Conservation (phyloP, 1,140 invertebrate genomes). For the Calephelis virginiensis region DNA sequence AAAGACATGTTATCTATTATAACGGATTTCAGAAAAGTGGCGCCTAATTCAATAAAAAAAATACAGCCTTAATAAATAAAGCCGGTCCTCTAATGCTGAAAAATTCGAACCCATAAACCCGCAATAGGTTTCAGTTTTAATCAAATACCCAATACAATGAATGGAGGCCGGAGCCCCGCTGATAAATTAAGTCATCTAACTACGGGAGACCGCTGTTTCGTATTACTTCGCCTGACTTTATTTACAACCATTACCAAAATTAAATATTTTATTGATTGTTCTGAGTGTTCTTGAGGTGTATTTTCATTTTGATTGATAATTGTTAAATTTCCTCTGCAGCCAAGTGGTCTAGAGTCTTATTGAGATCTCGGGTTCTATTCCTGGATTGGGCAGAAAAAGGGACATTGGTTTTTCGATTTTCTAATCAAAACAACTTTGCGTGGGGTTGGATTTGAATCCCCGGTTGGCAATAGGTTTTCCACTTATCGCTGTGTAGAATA, state of each 20-base stretch:
- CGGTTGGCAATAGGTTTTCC: too few relatives aligned
- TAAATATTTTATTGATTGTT: slow-evolving; percentile 31
- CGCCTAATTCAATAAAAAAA: too few relatives aligned
- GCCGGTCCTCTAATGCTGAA: background rate
- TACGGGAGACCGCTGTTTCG: slow-evolving; percentile 33
- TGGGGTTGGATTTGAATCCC: too few relatives aligned
- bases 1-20: background rate
- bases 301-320: background rate
- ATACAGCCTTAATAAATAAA: background rate
- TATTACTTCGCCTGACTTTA: slow-evolving; percentile 42
- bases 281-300: slow-evolving; percentile 3
- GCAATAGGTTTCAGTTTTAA: slow-evolving; percentile 41
- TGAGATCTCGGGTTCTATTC: too few relatives aligned
- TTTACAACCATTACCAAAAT: slow-evolving; percentile 46
- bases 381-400: too few relatives aligned
- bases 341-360: too few relatives aligned
- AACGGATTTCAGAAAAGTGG: too few relatives aligned
- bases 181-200: slow-evolving; percentile 56
- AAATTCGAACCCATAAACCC: slow-evolving; percentile 28
- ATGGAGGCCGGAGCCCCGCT: slow-evolving; percentile 36
- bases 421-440: too few relatives aligned
- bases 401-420: too few relatives aligned
- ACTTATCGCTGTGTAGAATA: too few relatives aligned
- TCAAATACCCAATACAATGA: slow-evolving; percentile 52
- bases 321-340: too few relatives aligned